These are phyloP conservation scores for Scophthalmus maximus DNA, from an alignment of 2,113 vertebrate genomes.

Conservation along the genomic window DNA sequence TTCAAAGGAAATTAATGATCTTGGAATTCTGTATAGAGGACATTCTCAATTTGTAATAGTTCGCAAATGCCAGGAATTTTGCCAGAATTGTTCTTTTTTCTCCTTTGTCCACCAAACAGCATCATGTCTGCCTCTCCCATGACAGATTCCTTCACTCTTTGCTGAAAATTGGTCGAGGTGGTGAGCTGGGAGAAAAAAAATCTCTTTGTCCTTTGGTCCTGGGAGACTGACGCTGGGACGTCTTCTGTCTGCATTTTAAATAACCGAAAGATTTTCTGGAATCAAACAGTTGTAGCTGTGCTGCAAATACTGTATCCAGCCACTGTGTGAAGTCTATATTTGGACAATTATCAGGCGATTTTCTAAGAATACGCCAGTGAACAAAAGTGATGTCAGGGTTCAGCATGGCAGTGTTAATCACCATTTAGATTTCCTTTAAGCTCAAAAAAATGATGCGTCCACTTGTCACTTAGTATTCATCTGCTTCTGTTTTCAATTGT, in stretches of 20 bases:
- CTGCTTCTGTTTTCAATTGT: constrained; percentile 35
- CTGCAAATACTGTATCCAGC: constrained; percentile 28
- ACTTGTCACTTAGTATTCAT: constrained; percentile 33
- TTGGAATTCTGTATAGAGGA: not conserved
- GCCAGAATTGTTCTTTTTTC: constrained; percentile 2
- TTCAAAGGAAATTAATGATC: not conserved
- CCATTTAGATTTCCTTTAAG: constrained; percentile 8
- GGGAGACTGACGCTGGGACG: constrained; percentile 27
- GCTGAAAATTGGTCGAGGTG: constrained; percentile 8
- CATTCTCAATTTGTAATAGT: not conserved
- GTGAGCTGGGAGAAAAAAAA: constrained; percentile 3
- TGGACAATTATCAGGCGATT: constrained; percentile 12
- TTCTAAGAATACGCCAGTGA: constrained; percentile 32
- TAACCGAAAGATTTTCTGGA: constrained; percentile 29
- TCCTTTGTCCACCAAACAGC: constrained; percentile 5
- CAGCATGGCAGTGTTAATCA: constrained; percentile 18
- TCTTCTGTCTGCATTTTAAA: constrained; percentile 18
- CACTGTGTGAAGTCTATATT: constrained; percentile 40
- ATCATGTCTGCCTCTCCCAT: constrained; percentile 3
- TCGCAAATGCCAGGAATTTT: not conserved
- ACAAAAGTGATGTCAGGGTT: constrained; percentile 18
- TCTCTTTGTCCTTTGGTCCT: constrained; percentile 46
- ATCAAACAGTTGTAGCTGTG: constrained; percentile 27
- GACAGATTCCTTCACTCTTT: constrained; percentile 33
- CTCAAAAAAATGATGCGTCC: constrained; percentile 13